phyloP scores from a whole-genome alignment of 2,113 vertebrate species.

The Amphiprion ocellaris region DNA sequence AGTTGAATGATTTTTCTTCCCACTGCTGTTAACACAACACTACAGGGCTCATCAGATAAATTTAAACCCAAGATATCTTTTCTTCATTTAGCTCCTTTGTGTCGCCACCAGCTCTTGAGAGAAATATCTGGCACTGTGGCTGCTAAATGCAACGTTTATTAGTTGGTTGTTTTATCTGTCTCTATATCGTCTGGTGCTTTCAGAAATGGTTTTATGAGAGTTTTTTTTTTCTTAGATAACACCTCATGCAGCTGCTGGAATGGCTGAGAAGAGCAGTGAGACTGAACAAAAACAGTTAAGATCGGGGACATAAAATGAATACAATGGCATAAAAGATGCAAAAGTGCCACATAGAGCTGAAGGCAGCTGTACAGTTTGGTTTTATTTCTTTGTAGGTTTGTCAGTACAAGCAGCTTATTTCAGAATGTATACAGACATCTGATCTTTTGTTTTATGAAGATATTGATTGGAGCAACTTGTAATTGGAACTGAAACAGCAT shows the following conservation, averaged over 20 bases:
- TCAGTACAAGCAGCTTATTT: not conserved
- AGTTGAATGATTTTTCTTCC: not conserved
- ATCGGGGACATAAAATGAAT: slow-evolving; percentile 14
- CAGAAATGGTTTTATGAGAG: not conserved
- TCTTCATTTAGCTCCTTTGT: not conserved
- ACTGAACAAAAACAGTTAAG: not conserved
- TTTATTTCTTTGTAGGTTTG: not conserved
- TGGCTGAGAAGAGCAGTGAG: slow-evolving; percentile 3
- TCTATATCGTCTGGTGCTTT: not conserved
- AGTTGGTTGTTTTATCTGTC: slow-evolving; percentile 11
- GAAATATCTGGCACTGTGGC: not conserved
- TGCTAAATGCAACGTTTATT: slow-evolving; percentile 7
- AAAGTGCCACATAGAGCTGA: slow-evolving; percentile 9
- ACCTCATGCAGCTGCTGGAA: slow-evolving; percentile 1
- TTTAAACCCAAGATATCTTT: not conserved
- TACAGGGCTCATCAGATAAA: not conserved
- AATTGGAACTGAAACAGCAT: too few relatives aligned
- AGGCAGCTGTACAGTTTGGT: not conserved
- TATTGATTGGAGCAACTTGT: not conserved
- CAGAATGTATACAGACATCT: not conserved
- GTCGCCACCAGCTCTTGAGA: not conserved
- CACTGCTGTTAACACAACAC: too few relatives aligned
- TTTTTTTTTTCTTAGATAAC: not conserved
- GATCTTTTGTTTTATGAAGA: not conserved
- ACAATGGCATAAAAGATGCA: slow-evolving; percentile 16